Evolutionary conservation across 1,140 invertebrate genomes (phyloP), one percentile per base, ranked within the genome.

Genomic region (Papilio polytes): DNA sequence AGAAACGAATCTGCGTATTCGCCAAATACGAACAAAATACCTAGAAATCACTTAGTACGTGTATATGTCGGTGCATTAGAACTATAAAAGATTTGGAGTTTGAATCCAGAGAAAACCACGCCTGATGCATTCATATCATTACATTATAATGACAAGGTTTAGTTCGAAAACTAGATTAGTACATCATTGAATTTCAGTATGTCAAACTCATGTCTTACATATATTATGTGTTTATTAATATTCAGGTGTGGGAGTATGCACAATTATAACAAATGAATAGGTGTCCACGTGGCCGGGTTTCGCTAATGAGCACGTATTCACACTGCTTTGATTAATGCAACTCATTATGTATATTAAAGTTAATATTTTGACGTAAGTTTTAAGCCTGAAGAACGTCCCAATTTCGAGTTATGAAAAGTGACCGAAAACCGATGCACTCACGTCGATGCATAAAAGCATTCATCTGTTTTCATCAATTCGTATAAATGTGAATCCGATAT

Each of bases 291-390:
- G 20, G 22, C 22, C 59, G 20, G 12, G 26, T 70, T 31, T 26
- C 63, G 63, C 63, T 70, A 70, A 70, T 15, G 26, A 70, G 22
- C 63, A 70, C 10, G 63, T 70, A 70, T 70, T 70, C 63, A 70
- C 63, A 31, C 26, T 12, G 9, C 26, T 31, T 70, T 31, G 26
- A 70, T 70, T 12, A 36, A 31, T 15, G 26, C 22, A 70, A 31
- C 26, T 66, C 59, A 70, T 70, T 70, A 70, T 70, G 26, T 26
- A 31, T 31, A 31, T 36, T 70, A 31, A 66, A 31, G 31, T 31
- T 15, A 66, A 10, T 22, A 63, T 63, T 1, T 56, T n/a, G 7
- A 56, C 18, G 8, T 9, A 9, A 1, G 18, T 20, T 56, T 56
- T 20, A 56, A 9, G 9, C n/a, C 0, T n/a, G n/a, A 56, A 20